A percentile compares a stretch with the other conserved stretches of the same genome.
These are phyloP conservation scores for Brevimyrus niger DNA, from an alignment of 2,113 vertebrate species.

Conservation along the genomic window DNA sequence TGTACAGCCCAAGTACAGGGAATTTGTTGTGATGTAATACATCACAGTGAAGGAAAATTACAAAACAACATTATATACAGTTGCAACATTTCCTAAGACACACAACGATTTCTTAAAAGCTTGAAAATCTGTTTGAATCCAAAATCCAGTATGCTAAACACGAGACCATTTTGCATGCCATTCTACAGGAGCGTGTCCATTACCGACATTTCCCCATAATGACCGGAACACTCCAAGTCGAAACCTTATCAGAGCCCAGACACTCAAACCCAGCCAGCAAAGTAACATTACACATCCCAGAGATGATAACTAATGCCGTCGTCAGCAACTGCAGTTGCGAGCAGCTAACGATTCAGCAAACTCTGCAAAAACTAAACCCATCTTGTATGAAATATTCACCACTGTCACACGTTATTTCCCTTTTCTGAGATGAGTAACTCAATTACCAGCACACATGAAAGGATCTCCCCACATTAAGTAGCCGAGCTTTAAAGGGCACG, in stretches of 20 bases:
- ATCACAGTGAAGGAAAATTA: background rate
- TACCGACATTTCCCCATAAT: background rate
- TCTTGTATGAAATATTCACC: background rate
- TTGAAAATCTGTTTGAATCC: background rate
- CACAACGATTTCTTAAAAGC: background rate
- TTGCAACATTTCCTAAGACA: background rate
- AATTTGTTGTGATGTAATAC: background rate
- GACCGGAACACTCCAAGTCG: background rate
- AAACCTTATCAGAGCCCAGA: background rate
- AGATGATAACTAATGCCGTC: slow-evolving; percentile 23
- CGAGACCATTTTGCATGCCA: background rate
- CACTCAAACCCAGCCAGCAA: background rate
- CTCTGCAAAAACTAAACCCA: background rate
- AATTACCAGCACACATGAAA: background rate
- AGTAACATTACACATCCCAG: background rate
- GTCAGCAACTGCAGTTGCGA: slow-evolving; percentile 18
- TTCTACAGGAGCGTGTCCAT: background rate
- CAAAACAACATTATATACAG: background rate
- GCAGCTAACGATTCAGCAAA: background rate
- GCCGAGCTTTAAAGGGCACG: background rate
- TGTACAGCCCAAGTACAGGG: background rate
- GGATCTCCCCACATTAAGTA: background rate
- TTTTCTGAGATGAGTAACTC: background rate
- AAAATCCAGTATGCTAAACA: background rate
- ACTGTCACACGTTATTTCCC: background rate